Percentiles rank a stretch among this genome's conserved stretches.
Evolutionary conservation across 2,888 invertebrate species (phyloP).

Genomic region (Drosophila mayaguana): DNA sequence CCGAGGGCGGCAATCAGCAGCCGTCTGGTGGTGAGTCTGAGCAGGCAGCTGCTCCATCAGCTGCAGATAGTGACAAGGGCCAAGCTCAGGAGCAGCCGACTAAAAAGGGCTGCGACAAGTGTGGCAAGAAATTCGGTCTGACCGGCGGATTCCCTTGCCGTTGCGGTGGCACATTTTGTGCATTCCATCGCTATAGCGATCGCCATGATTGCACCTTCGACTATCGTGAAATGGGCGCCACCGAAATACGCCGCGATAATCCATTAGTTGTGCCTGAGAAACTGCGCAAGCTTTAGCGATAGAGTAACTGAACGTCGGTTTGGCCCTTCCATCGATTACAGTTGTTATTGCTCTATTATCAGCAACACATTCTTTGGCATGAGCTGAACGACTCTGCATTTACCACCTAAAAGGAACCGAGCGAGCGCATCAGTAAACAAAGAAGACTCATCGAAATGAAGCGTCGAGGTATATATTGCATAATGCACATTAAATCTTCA

Average conservation of each 20-base stretch:
- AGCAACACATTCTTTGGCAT: conserved; percentile 23
- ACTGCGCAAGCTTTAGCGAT: conserved; percentile 49
- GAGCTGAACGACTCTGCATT: conserved; percentile 15
- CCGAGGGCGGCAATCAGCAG: neutral
- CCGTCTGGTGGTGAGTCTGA: neutral
- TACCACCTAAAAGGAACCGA: conserved; percentile 2
- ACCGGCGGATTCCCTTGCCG: conserved; percentile 63
- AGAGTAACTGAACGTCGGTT: neutral
- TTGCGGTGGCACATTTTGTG: conserved; percentile 62
- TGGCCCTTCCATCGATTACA: conserved; percentile 7
- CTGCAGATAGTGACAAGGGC: neutral
- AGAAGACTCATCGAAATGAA: conserved; percentile 10
- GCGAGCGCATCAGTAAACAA: conserved; percentile 12
- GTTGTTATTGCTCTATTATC: conserved; percentile 33
- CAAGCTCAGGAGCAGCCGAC: conserved; percentile 23
- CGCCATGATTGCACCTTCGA: conserved; percentile 68
- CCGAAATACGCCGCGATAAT: conserved; percentile 67
- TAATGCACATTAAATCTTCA: conserved; percentile 30
- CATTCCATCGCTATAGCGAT: conserved; percentile 67
- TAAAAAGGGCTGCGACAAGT: conserved; percentile 61
- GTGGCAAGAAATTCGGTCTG: conserved; percentile 67
- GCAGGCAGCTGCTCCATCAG: neutral
- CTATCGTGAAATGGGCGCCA: conserved; percentile 65
- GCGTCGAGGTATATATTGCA: conserved; percentile 1
- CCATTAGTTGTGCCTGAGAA: conserved; percentile 52